Base-by-base conservation (phyloP, 1,140 invertebrate species). In the Drusus annulatus region DNA sequence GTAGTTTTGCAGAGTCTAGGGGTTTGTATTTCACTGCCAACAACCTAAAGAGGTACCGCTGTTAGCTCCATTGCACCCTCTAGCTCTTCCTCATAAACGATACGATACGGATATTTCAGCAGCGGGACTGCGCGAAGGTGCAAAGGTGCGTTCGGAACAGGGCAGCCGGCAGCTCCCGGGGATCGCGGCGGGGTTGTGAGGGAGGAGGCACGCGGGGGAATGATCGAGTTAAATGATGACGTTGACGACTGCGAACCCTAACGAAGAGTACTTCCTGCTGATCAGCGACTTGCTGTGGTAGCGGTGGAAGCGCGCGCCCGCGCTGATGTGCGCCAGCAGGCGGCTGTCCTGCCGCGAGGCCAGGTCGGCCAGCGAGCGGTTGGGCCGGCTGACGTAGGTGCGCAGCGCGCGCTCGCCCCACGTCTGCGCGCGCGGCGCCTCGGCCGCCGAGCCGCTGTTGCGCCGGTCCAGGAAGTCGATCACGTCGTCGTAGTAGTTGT, bases 401-500 rank as follows among this genome's bases (percentile, higher is more conserved):
- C 94, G 90, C 31, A 96, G 89, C 21, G 93, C 92, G 25, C 95
- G 91, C 87, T 96, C 95, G 28, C 93, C 93, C 95, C 95, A 96
- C 56, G 95, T 95, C 86, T 96, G 93, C 2, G 95, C 91, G 62
- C 92, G 90, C 1, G 95, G 95, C 45, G 91, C 91, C 76, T 96
- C 95, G 0, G 2, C 17, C 17, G 93, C 90, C 28, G 94, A 86
- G 1, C 95, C 95, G 81, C 90, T 91, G 85, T 93, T 92, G 73
- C 94, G 91, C 85, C 93, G 92, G 85, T 96, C 93, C 87, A 96
- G 88, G 87, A 93, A 96, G 83, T 94, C 93, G 85, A 96, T 95
- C 51, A 95, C 92, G 84, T 96, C 95, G 85, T 96, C 92, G 86
- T 96, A 96, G 87, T 96, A 96, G 87, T 95, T 95, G 87, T 93